Base-by-base conservation (phyloP, 2,888 invertebrate species). In the Allophyes oxyacanthae region DNA sequence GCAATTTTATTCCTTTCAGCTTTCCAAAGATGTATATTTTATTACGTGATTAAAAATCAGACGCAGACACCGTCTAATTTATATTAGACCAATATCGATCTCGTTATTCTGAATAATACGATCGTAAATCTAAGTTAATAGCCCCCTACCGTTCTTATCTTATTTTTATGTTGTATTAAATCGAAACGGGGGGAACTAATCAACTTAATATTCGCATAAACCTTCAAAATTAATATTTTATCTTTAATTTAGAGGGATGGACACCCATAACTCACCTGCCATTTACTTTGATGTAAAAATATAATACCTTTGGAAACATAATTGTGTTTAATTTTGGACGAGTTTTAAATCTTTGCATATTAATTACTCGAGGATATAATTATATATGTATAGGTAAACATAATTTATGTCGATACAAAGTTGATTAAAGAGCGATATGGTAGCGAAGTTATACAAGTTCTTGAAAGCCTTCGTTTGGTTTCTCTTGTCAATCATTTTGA, bases 121-220 rank as follows among this genome's bases (percentile, higher is more conserved):
- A 46, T 63, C 67, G 42, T 74, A 75, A 75, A 75, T 75, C 60
- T 51, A 34, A 6, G 14, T 43, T 70, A 64, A 72, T 75, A 64
- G 70, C 32, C 66, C 50, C 55, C 57, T 46, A 44, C 60, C 41
- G 55, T 53, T 70, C 51, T 52, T 70, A 67, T 63, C 62, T 61
- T 62, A 60, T 70, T 75, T 70, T 72, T 66, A 70, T 70, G 70
- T 59, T 63, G 52, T 55, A 72, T 64, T 75, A 75, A 72, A 72
- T 70, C 58, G 62, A 48, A 74, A 74, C 50, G 72, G 67, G 59
- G 74, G 60, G 66, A 72, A 74, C 67, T 75, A 74, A 75, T 75
- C 74, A 74, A 63, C 55, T 72, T 75, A 63, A 75, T 75, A 74
- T 67, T 63, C 66, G 48, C 69, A 66, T 74, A 72, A 74, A 73